Evolutionary conservation across 2,113 vertebrate genomes (phyloP).

Genomic region (Ceyx margarethae): DNA sequence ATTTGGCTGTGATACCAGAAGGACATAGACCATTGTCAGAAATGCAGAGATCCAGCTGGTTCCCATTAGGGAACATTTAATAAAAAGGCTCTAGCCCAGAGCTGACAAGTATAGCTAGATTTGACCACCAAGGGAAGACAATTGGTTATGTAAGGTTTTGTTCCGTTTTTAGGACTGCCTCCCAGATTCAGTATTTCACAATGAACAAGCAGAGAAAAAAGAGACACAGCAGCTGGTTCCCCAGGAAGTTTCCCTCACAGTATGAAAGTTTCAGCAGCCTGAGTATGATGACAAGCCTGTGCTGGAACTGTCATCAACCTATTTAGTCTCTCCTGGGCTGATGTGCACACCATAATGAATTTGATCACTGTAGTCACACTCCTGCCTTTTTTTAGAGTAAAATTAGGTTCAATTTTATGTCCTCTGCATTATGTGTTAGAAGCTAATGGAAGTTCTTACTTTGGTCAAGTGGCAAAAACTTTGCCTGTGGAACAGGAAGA

Average conservation of each 20-base stretch:
- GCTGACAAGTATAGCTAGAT: neutral
- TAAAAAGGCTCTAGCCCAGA: neutral
- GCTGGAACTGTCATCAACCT: neutral
- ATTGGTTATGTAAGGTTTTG: neutral
- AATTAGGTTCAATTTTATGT: slow-evolving; percentile 23
- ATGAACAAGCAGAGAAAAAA: neutral
- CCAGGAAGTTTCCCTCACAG: neutral
- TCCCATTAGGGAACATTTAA: neutral
- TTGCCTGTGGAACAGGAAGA: neutral
- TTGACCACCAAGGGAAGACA: neutral
- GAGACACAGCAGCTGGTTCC: neutral
- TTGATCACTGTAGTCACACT: neutral
- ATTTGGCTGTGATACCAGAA: neutral
- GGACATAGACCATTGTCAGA: neutral
- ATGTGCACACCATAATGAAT: neutral
- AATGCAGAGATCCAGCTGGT: neutral
- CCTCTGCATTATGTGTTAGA: slow-evolving; percentile 14
- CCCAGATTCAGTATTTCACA: neutral
- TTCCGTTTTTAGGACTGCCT: neutral
- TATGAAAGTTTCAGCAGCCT: neutral
- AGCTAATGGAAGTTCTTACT: slow-evolving; percentile 48
- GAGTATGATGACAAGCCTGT: neutral
- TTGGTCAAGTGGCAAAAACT: neutral
- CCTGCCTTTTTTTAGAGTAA: neutral
- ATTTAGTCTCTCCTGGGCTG: neutral